Evolutionary conservation across 2,113 vertebrate genomes (phyloP), one percentile per base, ranked within the genome.

Genomic region (Craseonycteris thonglongyai): DNA sequence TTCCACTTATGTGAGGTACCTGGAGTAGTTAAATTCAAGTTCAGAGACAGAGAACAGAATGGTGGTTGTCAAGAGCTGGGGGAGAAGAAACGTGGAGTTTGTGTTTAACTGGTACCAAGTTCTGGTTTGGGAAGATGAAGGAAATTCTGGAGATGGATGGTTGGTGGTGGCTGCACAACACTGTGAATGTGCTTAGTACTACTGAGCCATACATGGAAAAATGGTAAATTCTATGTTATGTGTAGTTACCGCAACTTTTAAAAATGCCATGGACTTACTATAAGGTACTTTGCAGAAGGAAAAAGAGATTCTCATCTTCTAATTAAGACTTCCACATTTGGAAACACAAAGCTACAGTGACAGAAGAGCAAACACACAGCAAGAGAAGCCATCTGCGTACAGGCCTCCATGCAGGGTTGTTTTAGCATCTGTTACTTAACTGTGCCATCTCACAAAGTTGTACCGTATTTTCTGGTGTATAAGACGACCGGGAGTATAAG

Each of bases 301-400:
- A 88, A 91, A 92, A 68, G 1, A 82, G 56, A 81, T 21, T 38
- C 3, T 26, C 35, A 61, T 26, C 72, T 84, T 74, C 66, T 95
- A 81, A 93, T 30, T 68, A 74, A 79, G 45, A 78, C 24, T 66
- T 92, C 88, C 69, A 72, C 58, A 91, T 75, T 96, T 88, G 68
- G 33, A 86, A 68, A 59, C 40, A 74, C 0, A 82, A 7, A 91
- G 9, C 61, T 0, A 83, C 40, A 35, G 8, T 35, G 6, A 69
- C 3, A 69, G 33, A 75, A 72, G 2, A 51, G 19, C 65, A 92
- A 56, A 35, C 18, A 65, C 35, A 86, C 0, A 80, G 33, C 14
- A 71, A 82, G 86, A 40, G 61, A 63, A n/a, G 21, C 18, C 49
- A 79, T 38, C 22, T 90, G 42, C 22, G 85, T 40, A 71, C 3